Evolutionary conservation across 2,888 invertebrate species (phyloP).

Genomic region (Phorcus lineatus): DNA sequence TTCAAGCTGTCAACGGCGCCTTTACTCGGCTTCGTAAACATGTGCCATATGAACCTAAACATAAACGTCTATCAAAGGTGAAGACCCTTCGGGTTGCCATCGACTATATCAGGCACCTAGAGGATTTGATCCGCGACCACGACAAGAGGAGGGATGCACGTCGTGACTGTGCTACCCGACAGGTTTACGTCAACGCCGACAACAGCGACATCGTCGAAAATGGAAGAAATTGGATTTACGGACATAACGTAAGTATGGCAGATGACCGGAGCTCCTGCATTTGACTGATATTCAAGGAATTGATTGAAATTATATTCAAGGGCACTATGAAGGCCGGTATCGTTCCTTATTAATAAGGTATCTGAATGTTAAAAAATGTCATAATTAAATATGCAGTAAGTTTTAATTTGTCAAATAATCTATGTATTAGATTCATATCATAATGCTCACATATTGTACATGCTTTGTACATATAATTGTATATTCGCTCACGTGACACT

Average conservation of each 20-base stretch:
- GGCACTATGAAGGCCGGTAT: too few species aligned
- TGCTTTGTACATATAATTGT: too few species aligned
- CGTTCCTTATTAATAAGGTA: too few species aligned
- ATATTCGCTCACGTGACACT: too few species aligned
- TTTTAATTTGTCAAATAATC: too few species aligned
- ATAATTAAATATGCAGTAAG: too few species aligned
- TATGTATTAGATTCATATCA: too few species aligned
- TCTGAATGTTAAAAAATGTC: too few species aligned
- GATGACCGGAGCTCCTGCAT: too few species aligned
- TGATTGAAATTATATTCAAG: too few species aligned
- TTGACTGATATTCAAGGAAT: too few species aligned
- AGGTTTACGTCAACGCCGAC: background rate
- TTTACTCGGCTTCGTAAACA: constrained; percentile 80
- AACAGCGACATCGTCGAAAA: background rate
- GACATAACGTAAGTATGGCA: background rate
- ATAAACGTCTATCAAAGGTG: constrained; percentile 80
- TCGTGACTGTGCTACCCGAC: background rate
- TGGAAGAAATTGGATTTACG: background rate
- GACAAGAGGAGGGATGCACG: constrained; percentile 42
- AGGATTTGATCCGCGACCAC: constrained; percentile 75
- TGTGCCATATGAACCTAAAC: constrained; percentile 79
- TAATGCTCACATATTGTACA: too few species aligned
- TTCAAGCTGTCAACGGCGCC: constrained; percentile 82
- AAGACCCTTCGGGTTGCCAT: constrained; percentile 81
- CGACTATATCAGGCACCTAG: constrained; percentile 80